Conservation (phyloP, 1,140 invertebrate genomes). For the Zaprionus ghesquierei region DNA sequence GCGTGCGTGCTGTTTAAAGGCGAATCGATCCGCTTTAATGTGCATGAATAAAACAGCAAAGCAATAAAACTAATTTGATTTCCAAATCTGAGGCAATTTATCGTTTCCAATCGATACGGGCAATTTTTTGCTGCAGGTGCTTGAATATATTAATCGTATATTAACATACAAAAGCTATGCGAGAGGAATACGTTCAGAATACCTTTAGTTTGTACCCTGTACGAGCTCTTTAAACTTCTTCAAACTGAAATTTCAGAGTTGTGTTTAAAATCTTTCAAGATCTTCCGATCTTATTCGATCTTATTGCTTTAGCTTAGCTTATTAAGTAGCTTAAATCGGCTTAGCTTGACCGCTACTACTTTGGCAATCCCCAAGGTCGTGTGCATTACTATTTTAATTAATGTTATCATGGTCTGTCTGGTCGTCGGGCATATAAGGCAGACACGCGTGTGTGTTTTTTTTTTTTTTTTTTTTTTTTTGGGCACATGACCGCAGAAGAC, state of each 20-base stretch:
- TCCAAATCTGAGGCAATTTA: neutral
- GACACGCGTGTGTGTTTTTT: conserved; percentile 37
- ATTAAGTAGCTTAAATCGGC: neutral
- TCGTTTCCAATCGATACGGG: neutral
- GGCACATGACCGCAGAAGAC: conserved; percentile 55
- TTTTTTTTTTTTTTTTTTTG: conserved; percentile 3
- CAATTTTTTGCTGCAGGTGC: neutral
- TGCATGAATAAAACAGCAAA: neutral
- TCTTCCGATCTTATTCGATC: neutral
- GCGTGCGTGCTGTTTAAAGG: neutral
- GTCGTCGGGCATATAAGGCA: conserved; percentile 28
- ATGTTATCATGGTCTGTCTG: conserved; percentile 10
- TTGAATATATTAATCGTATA: neutral
- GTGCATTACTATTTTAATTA: conserved; percentile 33
- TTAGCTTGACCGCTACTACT: conserved; percentile 15
- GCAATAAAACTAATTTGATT: neutral
- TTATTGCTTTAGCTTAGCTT: neutral
- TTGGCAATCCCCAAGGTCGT: neutral
- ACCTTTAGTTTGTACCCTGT: too few relatives aligned
- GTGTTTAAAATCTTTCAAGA: too few relatives aligned
- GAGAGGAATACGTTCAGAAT: too few relatives aligned
- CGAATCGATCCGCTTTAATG: neutral
- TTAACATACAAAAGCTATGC: neutral
- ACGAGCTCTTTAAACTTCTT: too few relatives aligned
- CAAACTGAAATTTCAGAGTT: too few relatives aligned